Base-by-base conservation (phyloP, 1,140 invertebrate genomes). In the Drosophila santomea region DNA sequence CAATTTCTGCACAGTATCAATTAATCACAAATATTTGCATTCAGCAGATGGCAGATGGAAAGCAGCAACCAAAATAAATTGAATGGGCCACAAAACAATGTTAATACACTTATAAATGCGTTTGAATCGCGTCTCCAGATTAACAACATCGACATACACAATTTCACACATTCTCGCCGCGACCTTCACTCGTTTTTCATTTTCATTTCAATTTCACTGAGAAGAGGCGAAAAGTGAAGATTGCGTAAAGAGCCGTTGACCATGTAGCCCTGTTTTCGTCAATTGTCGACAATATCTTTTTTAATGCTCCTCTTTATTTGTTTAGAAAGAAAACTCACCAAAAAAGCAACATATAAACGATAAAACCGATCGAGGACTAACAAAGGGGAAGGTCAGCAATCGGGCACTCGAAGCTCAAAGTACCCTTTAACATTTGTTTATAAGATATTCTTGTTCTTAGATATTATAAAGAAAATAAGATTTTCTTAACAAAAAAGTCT, bases 271-370 rank as follows among this genome's bases (percentile, higher is more conserved):
- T 88, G 83, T 71, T 83, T 83, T 88, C 83, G 84, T 89, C 83
- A 88, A 88, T 88, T 88, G 84, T 83, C 83, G 83, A 89, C 83
- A 88, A 83, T 83, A 88, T 88, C 79, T 73, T 77, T 86, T 85
- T 85, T 75, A 85, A 74, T 75, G 82, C 60, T 62, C 63, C 75
- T 69, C 75, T 67, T 80, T 77, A 84, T 77, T 85, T 84, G 66
- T 85, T 84, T 84, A 56, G 77, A 76, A 80, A 67, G 62, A 77
- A 56, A 64, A 64, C 45, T 36, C 52, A 66, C 63, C 55, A 59
- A 60, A 68, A 62, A 32, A 5, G 15, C 20, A n/a, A 47, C 41
- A 11, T 48, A 61, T 47, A 28, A 39, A 35, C 50, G 41, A 52
- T 25, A 39, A 54, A 59, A 57, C 17, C 23, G 38, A 50, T 47